These are phyloP conservation scores for Epinephelus lanceolatus DNA, from an alignment of 2,113 vertebrate genomes.

Conservation along the genomic window DNA sequence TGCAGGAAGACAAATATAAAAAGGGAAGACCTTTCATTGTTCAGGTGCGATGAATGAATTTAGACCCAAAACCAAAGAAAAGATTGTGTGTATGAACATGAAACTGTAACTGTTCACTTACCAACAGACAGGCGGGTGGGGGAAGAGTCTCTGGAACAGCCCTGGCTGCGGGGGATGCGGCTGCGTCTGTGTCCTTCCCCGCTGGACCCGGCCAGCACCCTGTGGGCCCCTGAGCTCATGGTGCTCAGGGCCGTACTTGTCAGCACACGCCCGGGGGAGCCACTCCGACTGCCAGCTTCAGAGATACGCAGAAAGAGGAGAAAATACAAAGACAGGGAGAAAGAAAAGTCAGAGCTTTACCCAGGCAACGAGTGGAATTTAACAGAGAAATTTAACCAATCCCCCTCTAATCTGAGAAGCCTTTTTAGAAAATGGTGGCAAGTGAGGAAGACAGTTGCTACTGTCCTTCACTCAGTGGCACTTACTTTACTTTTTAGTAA, in stretches of 20 bases:
- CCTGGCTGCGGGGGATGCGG: constrained; percentile 97
- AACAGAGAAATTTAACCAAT: neutral
- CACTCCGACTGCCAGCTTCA: constrained; percentile 96
- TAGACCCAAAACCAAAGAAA: no score
- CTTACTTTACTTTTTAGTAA: neutral
- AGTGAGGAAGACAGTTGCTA: neutral
- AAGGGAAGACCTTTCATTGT: neutral
- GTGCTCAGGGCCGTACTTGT: constrained; percentile 93
- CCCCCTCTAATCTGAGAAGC: neutral
- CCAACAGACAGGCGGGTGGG: constrained; percentile 95
- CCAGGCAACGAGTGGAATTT: neutral
- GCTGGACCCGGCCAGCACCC: constrained; percentile 86
- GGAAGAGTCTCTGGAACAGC: constrained; percentile 96
- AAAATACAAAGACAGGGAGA: neutral
- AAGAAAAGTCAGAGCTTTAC: constrained; percentile 25
- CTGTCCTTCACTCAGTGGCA: neutral
- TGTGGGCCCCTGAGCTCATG: constrained; percentile 90
- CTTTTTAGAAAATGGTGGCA: neutral
- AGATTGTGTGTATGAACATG: no score
- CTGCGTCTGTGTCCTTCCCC: constrained; percentile 89
- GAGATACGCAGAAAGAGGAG: constrained; percentile 25
- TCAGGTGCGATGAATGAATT: no score
- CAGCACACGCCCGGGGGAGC: constrained; percentile 96
- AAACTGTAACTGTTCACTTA: constrained; percentile 76
- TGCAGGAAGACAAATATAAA: neutral